Conservation (phyloP, 2,888 invertebrate genomes). For the Calameuta pallipes region DNA sequence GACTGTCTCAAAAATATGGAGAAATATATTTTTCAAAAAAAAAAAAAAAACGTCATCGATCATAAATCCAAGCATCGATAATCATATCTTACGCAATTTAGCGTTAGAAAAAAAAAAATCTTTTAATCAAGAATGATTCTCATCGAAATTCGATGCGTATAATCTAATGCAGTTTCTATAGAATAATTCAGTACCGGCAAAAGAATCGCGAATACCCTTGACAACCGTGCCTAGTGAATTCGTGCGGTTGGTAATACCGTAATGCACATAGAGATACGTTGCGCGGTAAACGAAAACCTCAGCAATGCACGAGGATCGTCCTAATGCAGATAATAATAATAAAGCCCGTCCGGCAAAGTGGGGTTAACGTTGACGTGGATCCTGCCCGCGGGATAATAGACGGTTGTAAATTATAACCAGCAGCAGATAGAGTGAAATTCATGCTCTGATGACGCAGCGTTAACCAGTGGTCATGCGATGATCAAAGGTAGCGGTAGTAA, state of each 20-base stretch:
- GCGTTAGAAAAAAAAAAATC: too few species aligned
- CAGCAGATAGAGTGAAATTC: conserved; percentile 61
- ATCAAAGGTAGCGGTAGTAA: conserved; percentile 66
- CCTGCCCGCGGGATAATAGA: neutral
- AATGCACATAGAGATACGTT: too few species aligned
- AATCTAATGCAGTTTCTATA: too few species aligned
- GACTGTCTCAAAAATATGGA: too few species aligned
- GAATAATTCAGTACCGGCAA: too few species aligned
- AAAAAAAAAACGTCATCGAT: too few species aligned
- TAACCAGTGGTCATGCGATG: conserved; percentile 60
- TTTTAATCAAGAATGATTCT: too few species aligned
- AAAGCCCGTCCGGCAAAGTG: neutral
- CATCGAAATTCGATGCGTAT: too few species aligned
- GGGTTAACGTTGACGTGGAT: neutral
- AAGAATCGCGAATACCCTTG: neutral
- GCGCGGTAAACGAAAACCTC: conserved; percentile 14
- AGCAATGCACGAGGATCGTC: conserved; percentile 12
- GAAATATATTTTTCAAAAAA: too few species aligned
- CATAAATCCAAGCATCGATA: too few species aligned
- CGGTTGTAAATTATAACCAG: conserved; percentile 60
- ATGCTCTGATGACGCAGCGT: conserved; percentile 65
- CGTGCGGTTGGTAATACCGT: neutral
- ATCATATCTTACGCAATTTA: too few species aligned
- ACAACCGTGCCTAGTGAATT: neutral
- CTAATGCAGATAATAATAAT: neutral